Base-by-base conservation (phyloP, 1,140 invertebrate genomes). In the Cydia fagiglandana region DNA sequence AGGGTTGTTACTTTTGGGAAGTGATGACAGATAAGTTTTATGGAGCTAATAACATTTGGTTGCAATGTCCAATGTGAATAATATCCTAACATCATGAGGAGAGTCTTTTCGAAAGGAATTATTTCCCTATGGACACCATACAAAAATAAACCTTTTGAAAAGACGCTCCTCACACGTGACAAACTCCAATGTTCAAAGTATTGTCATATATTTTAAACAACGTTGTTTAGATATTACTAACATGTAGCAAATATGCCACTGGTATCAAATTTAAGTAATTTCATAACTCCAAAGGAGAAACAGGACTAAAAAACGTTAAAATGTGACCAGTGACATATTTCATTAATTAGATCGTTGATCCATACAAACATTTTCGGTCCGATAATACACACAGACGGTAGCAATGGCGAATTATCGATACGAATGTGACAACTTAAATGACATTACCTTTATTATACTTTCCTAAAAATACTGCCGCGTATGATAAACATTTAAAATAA, bases 401-500 rank as follows among this genome's bases (percentile, higher is more conserved):
- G 83, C 80, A 82, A 83, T 81, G 82, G 84, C 82, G 80, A 73
- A 75, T 68, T 38, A 75, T 75, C 61, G 50, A 76, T 77, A 78
- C 75, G 77, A 86, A 82, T 76, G 68, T 85, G 84, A 76, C 82
- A 92, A 91, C 88, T 91, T 91, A 91, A 91, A 87, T 90, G 89
- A 70, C 66, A 41, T 70, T 91, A 90, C 64, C 56, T 83, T 88
- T 38, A 75, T 90, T 88, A 89, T 87, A 90, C 79, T 77, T 80
- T 80, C 88, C 91, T 91, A 91, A 90, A 84, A 93, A 91, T 93
- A 93, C 91, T 93, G 91, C 87, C 91, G 91, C 88, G 88, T 93
- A 91, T 87, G 87, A 85, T 88, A 88, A 83, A 91, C 85, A 85
- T 91, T 92, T 91, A 92, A 91, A 88, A 89, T 92, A 91, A 91